Base-by-base conservation (phyloP, 2,113 vertebrate genomes). In the Megaceryle torquata region DNA sequence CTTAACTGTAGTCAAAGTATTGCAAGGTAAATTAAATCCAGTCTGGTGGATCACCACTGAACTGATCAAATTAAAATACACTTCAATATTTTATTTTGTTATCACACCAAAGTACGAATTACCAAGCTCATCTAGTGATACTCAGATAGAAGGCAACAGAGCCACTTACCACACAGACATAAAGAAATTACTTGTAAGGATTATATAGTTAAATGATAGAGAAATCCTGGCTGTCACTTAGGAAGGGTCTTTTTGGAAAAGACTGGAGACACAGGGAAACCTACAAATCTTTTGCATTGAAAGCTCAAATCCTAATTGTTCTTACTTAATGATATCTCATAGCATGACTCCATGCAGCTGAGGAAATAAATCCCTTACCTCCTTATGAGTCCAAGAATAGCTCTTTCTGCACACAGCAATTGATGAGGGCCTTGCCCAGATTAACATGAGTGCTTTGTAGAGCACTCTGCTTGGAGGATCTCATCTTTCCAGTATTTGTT, bases 281-380 rank as follows among this genome's bases (percentile, higher is more conserved):
- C 20, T 48, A 82, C 54, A 79, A 70, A 94, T 76, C 41, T 68
- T 65, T 9, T 57, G 41, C 0, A 2, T 14, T 92, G 51, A 91
- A 91, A 94, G 28, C 16, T 82, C 53, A 69, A 60, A 93, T 74
- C 37, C 46, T 82, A 93, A 91, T 93, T 93, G 79, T 86, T 94
- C 88, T 95, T 91, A 77, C 19, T 89, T 93, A 89, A 85, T 70
- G 69, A 72, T 92, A 80, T 79, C 70, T 92, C 77, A 70, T 80
- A 89, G 65, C 70, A 89, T 84, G 86, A 93, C n/a, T 94, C 90
- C 67, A 76, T 46, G 77, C 69, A 92, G 77, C 88, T 95, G 96
- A 96, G 91, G 86, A 93, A 96, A 94, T 92, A 93, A 94, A 94
- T 89, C 77, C 78, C 77, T 93, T 92, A 93, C 92, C 86, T 94